Evolutionary conservation across 1,140 invertebrate species (phyloP).

Genomic region (Diorhabda elongata): DNA sequence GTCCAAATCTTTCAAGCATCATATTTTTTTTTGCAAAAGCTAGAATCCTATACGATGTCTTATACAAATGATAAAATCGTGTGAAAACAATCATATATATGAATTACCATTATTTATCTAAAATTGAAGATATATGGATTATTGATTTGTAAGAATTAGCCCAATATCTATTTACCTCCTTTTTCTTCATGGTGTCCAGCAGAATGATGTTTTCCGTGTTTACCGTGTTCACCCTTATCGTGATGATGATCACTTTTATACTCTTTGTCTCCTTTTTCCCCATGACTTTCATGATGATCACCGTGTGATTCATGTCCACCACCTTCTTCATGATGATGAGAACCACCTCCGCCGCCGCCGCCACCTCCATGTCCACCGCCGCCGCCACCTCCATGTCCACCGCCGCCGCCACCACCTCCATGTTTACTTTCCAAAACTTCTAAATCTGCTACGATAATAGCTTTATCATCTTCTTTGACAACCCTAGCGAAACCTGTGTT

Average conservation of each 20-base stretch:
- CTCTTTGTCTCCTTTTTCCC: constrained; percentile 64
- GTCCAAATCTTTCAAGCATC: no score
- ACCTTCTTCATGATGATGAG: constrained; percentile 54
- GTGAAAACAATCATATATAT: no score
- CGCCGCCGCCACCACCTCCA: constrained; percentile 52
- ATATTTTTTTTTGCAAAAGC: no score
- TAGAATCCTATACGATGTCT: no score
- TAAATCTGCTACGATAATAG: constrained; percentile 40
- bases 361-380: constrained; percentile 60
- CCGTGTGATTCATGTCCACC: constrained; percentile 61
- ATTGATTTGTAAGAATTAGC: no score
- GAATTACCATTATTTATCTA: no score
- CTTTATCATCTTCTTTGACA: constrained; percentile 18
- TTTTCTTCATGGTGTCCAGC: constrained; percentile 68
- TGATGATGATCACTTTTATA: constrained; percentile 64
- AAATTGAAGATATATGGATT: no score
- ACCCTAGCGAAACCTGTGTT: constrained; percentile 10
- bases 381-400: constrained; percentile 61
- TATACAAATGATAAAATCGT: no score
- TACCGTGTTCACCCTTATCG: constrained; percentile 65
- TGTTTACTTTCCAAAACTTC: constrained; percentile 46
- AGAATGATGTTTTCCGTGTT: constrained; percentile 67
- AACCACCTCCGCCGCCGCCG: constrained; percentile 48
- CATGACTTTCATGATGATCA: constrained; percentile 60
- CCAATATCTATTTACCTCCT: constrained; percentile 45